Evolutionary conservation across 2,888 invertebrate species (phyloP), one percentile per base, ranked within the genome.

Genomic region (Bombyx huttoni): DNA sequence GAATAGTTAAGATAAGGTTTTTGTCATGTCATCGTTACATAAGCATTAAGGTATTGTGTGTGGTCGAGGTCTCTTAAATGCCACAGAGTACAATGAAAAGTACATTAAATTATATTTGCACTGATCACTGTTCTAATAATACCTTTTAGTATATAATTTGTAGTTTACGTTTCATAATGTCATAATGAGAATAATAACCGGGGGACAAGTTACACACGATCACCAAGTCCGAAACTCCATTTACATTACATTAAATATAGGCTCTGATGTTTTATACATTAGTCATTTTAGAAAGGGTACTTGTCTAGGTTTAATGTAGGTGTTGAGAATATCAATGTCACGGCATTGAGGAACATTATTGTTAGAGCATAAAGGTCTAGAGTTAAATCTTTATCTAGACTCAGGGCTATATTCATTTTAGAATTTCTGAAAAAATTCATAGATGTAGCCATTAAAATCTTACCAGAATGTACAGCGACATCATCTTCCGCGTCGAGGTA

Each of bases 401-500:
- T 24, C 5, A 24, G 24, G 5, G 24, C 24, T 24, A 24, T 5
- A 24, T 24, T 24, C 24, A 24, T 5, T 24, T 24, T 24, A 24
- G 24, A 24, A n/a, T n/a, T n/a, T n/a, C n/a, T n/a, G 40, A 8
- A 40, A 8, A 40, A 40, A 10, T 40, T 40, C 0, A 40, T 10
- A 40, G 0, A 12, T 7, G 8, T 10, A 12, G 12, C 8, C 40
- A 8, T 40, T 40, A 12, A 40, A 40, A 40, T 40, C 8, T 89
- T 90, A 94, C 93, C 93, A 68, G 94, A 94, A 87, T 93, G 94
- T 65, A 93, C 89, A 58, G 91, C 92, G 57, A 91, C 92, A 62
- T 92, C 92, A 65, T 92, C 92, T 62, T 93, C 93, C 12, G 90
- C 90, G 64, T 91, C 91, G 61, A 89, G 80, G 58, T 86, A 89